A percentile compares a stretch with the other conserved stretches of the same genome.
Evolutionary conservation across 2,797 vertebrate genomes (phyloP).

Genomic region (Hemitrygon akajei): DNA sequence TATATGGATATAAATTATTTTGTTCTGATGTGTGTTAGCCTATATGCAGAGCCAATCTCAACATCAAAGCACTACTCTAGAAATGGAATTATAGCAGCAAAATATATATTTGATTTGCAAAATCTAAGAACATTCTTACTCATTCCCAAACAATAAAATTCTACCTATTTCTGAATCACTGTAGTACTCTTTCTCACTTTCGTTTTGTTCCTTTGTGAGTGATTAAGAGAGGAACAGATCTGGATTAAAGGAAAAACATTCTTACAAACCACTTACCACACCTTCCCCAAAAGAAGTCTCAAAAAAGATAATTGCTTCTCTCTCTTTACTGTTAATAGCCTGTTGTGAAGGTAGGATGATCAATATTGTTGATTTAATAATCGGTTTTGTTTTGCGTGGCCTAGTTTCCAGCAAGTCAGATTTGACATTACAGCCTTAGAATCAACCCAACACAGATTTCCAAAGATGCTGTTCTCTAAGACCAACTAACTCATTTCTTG

Average conservation of each 20-base stretch:
- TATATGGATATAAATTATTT: neutral
- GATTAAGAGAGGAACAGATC: neutral
- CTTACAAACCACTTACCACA: neutral
- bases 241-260: neutral
- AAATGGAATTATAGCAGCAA: neutral
- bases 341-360: neutral
- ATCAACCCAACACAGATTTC: neutral
- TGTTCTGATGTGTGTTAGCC: neutral
- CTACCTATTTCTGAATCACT: neutral
- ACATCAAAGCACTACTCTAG: neutral
- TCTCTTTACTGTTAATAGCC: neutral
- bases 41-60: neutral
- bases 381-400: neutral
- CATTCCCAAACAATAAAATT: neutral
- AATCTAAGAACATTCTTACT: neutral
- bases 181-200: neutral
- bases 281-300: neutral
- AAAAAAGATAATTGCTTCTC: neutral
- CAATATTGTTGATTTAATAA: neutral
- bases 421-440: neutral
- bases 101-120: neutral
- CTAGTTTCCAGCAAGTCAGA: neutral
- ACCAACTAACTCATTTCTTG: too few relatives aligned
- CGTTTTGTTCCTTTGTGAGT: neutral
- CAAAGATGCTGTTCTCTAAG: too few relatives aligned